A percentile compares a stretch with the other conserved stretches of the same genome.
Conservation (phyloP, 2,113 vertebrate genomes). For the Pollimyrus isidori region DNA sequence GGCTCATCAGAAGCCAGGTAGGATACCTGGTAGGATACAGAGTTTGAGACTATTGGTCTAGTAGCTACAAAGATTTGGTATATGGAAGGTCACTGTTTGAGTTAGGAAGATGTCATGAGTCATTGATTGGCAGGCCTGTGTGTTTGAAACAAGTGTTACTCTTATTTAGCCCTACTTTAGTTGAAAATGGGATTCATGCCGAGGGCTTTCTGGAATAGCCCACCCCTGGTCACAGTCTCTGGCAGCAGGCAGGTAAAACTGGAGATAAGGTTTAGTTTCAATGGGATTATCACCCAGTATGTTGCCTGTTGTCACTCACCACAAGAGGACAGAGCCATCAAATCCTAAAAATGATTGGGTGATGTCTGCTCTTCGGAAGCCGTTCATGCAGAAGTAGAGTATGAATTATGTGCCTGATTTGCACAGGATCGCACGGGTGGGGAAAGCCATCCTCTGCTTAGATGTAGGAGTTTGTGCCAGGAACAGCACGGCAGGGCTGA, state of each 20-base stretch:
- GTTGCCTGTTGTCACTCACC: neutral
- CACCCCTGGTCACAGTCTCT: neutral
- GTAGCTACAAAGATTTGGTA: neutral
- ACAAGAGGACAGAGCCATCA: neutral
- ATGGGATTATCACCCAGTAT: neutral
- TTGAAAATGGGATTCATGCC: neutral
- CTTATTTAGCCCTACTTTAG: neutral
- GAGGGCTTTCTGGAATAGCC: neutral
- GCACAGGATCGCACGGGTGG: neutral
- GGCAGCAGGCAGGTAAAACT: neutral
- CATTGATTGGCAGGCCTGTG: neutral
- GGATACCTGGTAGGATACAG: too few relatives aligned
- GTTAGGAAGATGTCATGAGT: neutral
- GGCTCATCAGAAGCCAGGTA: too few relatives aligned
- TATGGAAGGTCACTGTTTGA: neutral
- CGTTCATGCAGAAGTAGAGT: neutral
- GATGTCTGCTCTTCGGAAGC: neutral
- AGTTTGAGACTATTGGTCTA: neutral
- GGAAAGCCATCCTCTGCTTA: neutral
- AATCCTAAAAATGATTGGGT: neutral
- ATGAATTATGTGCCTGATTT: neutral
- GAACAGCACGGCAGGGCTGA: neutral
- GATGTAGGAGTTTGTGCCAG: neutral
- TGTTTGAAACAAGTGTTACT: neutral
- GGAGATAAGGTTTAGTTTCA: neutral